Conservation (phyloP, 2,113 vertebrate species). For the Gambusia affinis region DNA sequence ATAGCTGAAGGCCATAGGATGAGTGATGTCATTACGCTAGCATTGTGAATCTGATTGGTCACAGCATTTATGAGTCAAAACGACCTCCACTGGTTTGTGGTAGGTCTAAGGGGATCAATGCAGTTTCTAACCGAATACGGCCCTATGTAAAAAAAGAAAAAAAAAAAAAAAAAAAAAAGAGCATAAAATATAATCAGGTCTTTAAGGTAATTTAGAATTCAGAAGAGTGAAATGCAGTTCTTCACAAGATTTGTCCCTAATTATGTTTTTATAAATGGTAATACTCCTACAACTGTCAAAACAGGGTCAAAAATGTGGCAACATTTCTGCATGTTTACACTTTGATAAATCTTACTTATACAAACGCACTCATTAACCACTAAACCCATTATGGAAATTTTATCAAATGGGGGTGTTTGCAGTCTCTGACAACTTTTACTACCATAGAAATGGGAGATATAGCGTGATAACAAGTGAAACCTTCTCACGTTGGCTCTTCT, state of each 20-base stretch:
- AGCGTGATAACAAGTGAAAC: slow-evolving; percentile 62
- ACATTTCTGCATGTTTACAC: not conserved
- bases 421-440: slow-evolving; percentile 39
- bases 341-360: slow-evolving; percentile 34
- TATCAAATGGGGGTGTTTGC: slow-evolving; percentile 58
- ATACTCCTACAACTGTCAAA: no score
- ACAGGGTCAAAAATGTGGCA: not conserved
- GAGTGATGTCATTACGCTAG: slow-evolving; percentile 50
- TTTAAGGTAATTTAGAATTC: no score
- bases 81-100: slow-evolving; percentile 33
- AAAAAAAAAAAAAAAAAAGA: no score
- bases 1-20: slow-evolving; percentile 44
- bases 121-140: not conserved
- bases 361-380: slow-evolving; percentile 39
- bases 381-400: slow-evolving; percentile 52
- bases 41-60: slow-evolving; percentile 59
- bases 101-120: slow-evolving; percentile 33
- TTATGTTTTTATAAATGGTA: no score
- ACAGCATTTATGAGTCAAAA: slow-evolving; percentile 51
- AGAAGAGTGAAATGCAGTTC: no score
- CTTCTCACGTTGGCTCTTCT: slow-evolving; percentile 39
- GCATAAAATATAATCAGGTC: no score
- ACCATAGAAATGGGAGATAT: slow-evolving; percentile 21
- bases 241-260: no score
- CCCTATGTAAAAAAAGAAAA: no score